Evolutionary conservation across 2,113 vertebrate species (phyloP).

Genomic region (Symphodus melops): DNA sequence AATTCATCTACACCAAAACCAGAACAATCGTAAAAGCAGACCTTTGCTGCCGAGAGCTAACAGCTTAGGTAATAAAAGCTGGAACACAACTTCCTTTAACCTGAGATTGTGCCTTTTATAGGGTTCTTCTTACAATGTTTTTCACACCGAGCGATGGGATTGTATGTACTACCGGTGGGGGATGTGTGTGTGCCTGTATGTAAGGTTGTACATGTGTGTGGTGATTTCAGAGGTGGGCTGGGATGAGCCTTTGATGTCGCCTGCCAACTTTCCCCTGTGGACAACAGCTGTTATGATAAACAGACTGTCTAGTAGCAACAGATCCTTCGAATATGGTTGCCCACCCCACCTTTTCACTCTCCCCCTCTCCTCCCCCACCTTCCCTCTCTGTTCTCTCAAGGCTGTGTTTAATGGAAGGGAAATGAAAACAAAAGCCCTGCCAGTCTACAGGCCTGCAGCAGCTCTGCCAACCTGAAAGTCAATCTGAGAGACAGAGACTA

Average conservation of each 20-base stretch:
- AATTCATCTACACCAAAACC: slow-evolving; percentile 80
- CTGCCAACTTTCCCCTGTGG: slow-evolving; percentile 82
- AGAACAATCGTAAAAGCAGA: slow-evolving; percentile 78
- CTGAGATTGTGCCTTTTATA: slow-evolving; percentile 55
- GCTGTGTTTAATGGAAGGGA: slow-evolving; percentile 76
- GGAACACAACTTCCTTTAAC: slow-evolving; percentile 70
- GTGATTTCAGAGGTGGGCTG: slow-evolving; percentile 75
- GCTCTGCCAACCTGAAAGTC: slow-evolving; percentile 66
- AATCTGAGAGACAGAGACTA: slow-evolving; percentile 50
- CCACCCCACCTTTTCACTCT: slow-evolving; percentile 57
- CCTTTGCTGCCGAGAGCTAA: slow-evolving; percentile 69
- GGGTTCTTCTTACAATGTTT: slow-evolving; percentile 22
- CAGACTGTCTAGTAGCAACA: slow-evolving; percentile 80
- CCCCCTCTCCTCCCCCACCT: slow-evolving; percentile 34
- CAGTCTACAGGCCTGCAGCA: slow-evolving; percentile 60
- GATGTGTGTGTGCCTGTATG: slow-evolving; percentile 13
- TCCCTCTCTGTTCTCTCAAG: slow-evolving; percentile 59
- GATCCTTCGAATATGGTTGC: slow-evolving; percentile 75
- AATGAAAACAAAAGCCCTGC: slow-evolving; percentile 78
- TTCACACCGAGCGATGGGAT: slow-evolving; percentile 34
- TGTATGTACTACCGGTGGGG: slow-evolving; percentile 20
- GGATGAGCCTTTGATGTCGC: slow-evolving; percentile 74
- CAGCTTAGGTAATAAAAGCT: slow-evolving; percentile 64
- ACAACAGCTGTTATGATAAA: slow-evolving; percentile 84
- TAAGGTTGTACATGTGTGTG: slow-evolving; percentile 53